These are phyloP conservation scores for Eulithis prunata DNA, from an alignment of 2,888 invertebrate genomes.

Conservation along the genomic window DNA sequence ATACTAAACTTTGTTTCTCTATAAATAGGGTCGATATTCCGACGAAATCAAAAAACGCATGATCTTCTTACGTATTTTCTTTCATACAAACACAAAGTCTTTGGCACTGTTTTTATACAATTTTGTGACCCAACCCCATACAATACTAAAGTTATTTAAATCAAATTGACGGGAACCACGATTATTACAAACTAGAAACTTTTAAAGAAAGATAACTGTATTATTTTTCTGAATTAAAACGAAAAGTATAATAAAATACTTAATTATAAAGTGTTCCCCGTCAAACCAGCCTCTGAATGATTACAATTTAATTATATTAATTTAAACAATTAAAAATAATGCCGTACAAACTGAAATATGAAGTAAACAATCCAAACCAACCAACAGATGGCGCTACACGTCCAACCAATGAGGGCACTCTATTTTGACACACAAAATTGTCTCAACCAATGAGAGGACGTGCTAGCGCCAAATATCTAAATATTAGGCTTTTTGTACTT, in stretches of 20 bases:
- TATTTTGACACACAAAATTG: neutral
- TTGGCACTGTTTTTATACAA: slow-evolving; percentile 43
- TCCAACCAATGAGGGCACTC: slow-evolving; percentile 11
- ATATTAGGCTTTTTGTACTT: slow-evolving; percentile 19
- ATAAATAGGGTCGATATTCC: slow-evolving; percentile 27
- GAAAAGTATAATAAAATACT: neutral
- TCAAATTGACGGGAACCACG: slow-evolving; percentile 15
- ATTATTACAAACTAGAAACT: slow-evolving; percentile 10
- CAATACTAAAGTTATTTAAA: slow-evolving; percentile 6
- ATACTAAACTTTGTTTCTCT: slow-evolving; percentile 14
- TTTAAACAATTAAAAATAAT: slow-evolving; percentile 2
- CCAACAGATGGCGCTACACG: slow-evolving; percentile 12
- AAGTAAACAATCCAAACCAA: neutral
- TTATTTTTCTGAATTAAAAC: neutral
- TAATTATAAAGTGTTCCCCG: slow-evolving; percentile 14
- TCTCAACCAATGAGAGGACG: slow-evolving; percentile 1
- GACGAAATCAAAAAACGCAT: slow-evolving; percentile 27
- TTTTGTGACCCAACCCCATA: slow-evolving; percentile 35
- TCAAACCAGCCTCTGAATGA: slow-evolving; percentile 29
- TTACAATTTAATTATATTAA: slow-evolving; percentile 9
- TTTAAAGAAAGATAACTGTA: neutral
- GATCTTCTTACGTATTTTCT: slow-evolving; percentile 37
- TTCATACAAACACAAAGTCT: slow-evolving; percentile 38
- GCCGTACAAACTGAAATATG: neutral
- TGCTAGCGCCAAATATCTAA: neutral